Base-by-base conservation (phyloP, 2,113 vertebrate species). In the Epinephelus cyanopodus region DNA sequence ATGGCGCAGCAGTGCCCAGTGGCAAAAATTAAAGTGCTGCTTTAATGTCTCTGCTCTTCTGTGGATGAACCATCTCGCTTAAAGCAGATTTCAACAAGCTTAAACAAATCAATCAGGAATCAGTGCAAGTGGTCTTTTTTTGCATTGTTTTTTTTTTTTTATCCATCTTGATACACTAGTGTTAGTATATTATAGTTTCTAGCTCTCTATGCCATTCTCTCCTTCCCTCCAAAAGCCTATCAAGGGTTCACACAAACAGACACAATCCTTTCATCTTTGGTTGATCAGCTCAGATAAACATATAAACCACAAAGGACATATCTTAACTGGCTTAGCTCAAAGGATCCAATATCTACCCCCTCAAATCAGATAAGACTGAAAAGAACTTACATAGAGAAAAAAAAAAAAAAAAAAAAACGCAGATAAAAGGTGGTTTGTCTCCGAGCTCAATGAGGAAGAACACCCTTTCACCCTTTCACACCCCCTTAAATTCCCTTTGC, bases 281-380 rank as follows among this genome's bases (percentile, higher is more conserved):
- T 29, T 64, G 74, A 90, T 90, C 77, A 69, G 73, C 21, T 73
- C 80, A 79, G 83, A 87, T 63, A 84, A 62, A 89, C 66, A 86
- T 78, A 84, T 47, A 25, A 61, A 81, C 70, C 83, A 90, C 52
- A 88, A 66, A 80, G 47, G 18, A 79, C 82, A 77, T 42, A 79
- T 84, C 62, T 84, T 92, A 92, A 92, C 79, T 68, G 78, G 83
- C 87, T 92, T 92, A 91, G 76, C 86, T 84, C 75, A 86, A 88
- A 87, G 53, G 74, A 91, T 91, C 89, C 92, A 73, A 88, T 88
- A 92, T 84, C 71, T 58, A 58, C 7, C 45, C 60, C 58, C 57
- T 76, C 11, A 87, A 83, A 92, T 90, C 83, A 84, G 86, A 94
- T 90, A 81, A 23, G 56, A 61, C 13, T 61, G 18, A 84, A 85